Evolutionary conservation across 2,888 invertebrate genomes (phyloP).

Genomic region (Mythimna impura): DNA sequence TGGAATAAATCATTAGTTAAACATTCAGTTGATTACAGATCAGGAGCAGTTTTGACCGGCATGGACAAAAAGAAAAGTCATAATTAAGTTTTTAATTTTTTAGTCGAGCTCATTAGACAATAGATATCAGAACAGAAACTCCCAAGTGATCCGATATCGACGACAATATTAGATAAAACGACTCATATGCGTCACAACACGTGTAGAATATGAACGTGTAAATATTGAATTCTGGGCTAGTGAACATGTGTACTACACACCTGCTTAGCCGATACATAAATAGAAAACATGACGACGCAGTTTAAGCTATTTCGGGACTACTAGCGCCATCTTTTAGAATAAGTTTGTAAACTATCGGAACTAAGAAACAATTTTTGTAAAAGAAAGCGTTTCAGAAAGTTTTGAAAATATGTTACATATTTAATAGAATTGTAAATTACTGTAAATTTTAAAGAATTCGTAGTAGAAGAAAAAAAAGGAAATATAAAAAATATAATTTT

Average conservation of each 20-base stretch:
- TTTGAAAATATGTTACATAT: background rate
- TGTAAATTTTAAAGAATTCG: background rate
- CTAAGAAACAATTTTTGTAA: background rate
- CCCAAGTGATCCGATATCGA: background rate
- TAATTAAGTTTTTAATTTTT: too few species aligned
- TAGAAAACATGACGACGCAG: background rate
- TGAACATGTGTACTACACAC: background rate
- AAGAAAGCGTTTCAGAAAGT: background rate
- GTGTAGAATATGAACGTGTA: slow-evolving; percentile 28
- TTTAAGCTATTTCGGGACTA: slow-evolving; percentile 23
- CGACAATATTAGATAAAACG: slow-evolving; percentile 3
- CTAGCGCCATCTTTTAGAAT: slow-evolving; percentile 70
- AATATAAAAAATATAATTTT: too few species aligned
- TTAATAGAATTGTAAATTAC: background rate
- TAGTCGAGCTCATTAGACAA: too few species aligned
- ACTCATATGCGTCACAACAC: slow-evolving; percentile 30
- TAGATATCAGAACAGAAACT: too few species aligned
- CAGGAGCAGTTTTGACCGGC: too few species aligned
- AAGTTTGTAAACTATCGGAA: background rate
- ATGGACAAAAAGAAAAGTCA: too few species aligned
- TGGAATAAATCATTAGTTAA: too few species aligned
- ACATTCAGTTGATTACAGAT: too few species aligned
- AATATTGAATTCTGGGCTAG: slow-evolving; percentile 16
- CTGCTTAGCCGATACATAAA: background rate
- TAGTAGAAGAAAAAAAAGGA: background rate